Conservation (phyloP, 64 coral and sea anemone genomes). For the Porites australiensis region DNA sequence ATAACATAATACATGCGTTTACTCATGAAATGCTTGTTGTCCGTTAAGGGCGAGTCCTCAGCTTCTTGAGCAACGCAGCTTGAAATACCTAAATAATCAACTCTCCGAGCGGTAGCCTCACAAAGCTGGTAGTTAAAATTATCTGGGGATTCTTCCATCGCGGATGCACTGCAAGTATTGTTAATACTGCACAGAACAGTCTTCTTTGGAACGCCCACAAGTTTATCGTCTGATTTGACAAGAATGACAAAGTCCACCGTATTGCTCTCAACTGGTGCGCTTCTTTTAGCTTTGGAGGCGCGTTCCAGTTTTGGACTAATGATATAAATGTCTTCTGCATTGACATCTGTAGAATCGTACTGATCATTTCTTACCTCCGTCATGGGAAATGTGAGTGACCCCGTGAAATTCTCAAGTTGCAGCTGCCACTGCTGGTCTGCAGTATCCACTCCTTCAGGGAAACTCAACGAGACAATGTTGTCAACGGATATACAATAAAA, state of each 20-base stretch:
- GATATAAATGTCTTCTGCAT: conserved; percentile 28
- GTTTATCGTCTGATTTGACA: neutral
- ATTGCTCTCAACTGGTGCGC: neutral
- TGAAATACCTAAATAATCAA: neutral
- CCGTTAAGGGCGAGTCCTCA: neutral
- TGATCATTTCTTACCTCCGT: conserved; percentile 1
- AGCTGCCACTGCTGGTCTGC: neutral
- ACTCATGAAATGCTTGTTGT: neutral
- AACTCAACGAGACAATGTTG: conserved; percentile 18
- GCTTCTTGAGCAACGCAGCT: neutral
- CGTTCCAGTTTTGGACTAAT: neutral
- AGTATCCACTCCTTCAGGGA: conserved; percentile 14
- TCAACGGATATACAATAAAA: neutral
- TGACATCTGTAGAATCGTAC: neutral
- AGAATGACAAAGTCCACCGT: conserved; percentile 31
- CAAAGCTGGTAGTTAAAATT: neutral
- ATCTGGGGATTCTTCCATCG: neutral
- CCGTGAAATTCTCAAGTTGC: neutral
- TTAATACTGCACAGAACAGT: conserved; percentile 35
- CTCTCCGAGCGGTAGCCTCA: neutral
- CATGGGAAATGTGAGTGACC: neutral
- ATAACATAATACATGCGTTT: neutral
- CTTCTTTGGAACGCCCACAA: neutral
- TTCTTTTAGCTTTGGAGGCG: neutral
- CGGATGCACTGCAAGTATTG: neutral